A percentile compares a stretch with the other conserved stretches of the same genome.
phyloP scores from a whole-genome alignment of 64 coral and sea anemone genomes.

The Stichodactyla mertensii region DNA sequence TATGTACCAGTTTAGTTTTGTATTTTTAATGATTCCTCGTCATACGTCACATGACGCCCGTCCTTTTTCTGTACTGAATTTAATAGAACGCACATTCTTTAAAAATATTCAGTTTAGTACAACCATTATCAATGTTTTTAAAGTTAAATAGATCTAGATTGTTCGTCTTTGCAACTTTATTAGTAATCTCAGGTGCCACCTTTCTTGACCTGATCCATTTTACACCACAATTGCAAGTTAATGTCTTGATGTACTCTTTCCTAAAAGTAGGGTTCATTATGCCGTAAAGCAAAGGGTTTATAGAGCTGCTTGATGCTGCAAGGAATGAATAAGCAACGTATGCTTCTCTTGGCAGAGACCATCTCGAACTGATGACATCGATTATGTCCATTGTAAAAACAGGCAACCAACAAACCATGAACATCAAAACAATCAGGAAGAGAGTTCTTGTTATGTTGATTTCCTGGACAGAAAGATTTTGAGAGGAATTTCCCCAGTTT shows the following conservation, averaged over 20 bases:
- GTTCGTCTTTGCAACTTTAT: neutral
- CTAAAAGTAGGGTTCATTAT: constrained; percentile 28
- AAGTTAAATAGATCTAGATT: neutral
- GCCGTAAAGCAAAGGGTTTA: constrained; percentile 16
- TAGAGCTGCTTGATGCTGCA: neutral
- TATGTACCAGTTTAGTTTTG: too few relatives aligned
- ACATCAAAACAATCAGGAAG: neutral
- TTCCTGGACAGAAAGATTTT: constrained; percentile 4
- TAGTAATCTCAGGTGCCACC: neutral
- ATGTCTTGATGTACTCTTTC: constrained; percentile 18
- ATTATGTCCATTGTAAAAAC: neutral
- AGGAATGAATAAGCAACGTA: constrained; percentile 21
- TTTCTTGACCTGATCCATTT: neutral
- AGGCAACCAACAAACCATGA: constrained; percentile 16
- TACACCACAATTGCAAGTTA: neutral
- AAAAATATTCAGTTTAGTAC: too few relatives aligned
- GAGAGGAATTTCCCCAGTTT: neutral
- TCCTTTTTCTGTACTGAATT: too few relatives aligned
- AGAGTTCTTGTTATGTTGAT: constrained; percentile 23
- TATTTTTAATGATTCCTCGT: too few relatives aligned
- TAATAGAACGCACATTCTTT: too few relatives aligned
- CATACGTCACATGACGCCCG: too few relatives aligned
- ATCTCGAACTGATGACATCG: constrained; percentile 2
- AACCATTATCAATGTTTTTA: neutral
- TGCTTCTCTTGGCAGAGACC: constrained; percentile 22